Conservation (phyloP, 2,888 invertebrate species). For the Troilus luridus region DNA sequence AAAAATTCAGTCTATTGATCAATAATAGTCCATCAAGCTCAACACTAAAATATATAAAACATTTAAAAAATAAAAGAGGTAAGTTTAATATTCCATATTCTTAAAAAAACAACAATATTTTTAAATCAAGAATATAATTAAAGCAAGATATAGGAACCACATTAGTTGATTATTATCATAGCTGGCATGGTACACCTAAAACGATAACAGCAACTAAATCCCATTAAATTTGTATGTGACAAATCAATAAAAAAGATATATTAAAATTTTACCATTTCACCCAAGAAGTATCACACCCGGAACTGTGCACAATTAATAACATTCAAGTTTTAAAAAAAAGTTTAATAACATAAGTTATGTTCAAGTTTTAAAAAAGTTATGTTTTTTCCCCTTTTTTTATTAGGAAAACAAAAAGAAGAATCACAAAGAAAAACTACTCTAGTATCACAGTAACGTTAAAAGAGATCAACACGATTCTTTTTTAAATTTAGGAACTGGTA, state of each 20-base stretch:
- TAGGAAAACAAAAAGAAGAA: not conserved
- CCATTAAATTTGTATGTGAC: not conserved
- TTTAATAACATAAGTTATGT: too few relatives aligned
- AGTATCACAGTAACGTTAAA: not conserved
- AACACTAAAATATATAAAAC: not conserved
- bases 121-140: too few relatives aligned
- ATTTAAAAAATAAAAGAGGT: not conserved
- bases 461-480: not conserved
- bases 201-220: not conserved
- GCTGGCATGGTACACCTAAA: not conserved
- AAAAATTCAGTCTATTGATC: not conserved
- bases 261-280: not conserved
- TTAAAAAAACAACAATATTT: not conserved
- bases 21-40: not conserved
- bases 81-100: not conserved
- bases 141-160: not conserved
- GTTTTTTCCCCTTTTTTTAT: not conserved
- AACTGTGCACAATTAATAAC: not conserved
- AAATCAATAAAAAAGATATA: not conserved
- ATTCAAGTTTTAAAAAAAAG: too few relatives aligned
- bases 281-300: not conserved
- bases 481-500: not conserved
- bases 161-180: not conserved
- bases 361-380: too few relatives aligned
- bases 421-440: not conserved